phyloP scores from a whole-genome alignment of 2,888 invertebrate genomes.

The Mystacides longicornis region DNA sequence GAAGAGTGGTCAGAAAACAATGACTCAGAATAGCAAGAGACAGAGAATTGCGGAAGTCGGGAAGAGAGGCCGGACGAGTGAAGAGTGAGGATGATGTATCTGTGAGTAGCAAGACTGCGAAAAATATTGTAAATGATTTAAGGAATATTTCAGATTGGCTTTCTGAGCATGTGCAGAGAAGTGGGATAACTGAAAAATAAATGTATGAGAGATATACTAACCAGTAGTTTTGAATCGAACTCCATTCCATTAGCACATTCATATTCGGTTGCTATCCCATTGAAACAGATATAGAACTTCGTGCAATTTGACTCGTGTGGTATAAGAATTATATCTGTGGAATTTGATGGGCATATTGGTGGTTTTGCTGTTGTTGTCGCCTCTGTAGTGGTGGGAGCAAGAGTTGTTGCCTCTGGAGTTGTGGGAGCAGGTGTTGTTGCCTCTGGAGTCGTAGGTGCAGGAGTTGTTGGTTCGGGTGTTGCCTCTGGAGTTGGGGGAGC shows the following conservation, averaged over 20 bases:
- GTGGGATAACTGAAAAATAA: too few relatives aligned
- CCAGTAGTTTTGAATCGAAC: neutral
- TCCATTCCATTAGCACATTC: neutral
- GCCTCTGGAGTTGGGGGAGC: slow-evolving; percentile 32
- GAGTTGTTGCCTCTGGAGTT: neutral
- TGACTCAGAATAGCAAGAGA: too few relatives aligned
- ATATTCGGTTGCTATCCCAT: neutral
- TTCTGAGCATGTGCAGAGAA: too few relatives aligned
- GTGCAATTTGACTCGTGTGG: slow-evolving; percentile 3
- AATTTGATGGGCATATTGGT: slow-evolving; percentile 9
- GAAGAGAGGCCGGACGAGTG: too few relatives aligned
- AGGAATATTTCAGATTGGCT: too few relatives aligned
- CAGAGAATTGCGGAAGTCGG: too few relatives aligned
- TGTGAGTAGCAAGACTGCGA: too few relatives aligned
- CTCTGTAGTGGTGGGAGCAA: too few relatives aligned
- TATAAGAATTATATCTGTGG: neutral
- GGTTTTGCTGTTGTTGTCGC: slow-evolving; percentile 24
- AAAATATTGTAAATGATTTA: too few relatives aligned
- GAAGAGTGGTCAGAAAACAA: neutral
- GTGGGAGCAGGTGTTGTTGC: slow-evolving; percentile 27
- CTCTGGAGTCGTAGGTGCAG: slow-evolving; percentile 27
- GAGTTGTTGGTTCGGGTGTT: slow-evolving; percentile 29
- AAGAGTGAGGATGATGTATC: too few relatives aligned
- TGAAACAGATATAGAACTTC: slow-evolving; percentile 5
- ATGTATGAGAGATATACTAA: neutral